Evolutionary conservation across 2,888 invertebrate genomes (phyloP).

Genomic region (Catocala nupta): DNA sequence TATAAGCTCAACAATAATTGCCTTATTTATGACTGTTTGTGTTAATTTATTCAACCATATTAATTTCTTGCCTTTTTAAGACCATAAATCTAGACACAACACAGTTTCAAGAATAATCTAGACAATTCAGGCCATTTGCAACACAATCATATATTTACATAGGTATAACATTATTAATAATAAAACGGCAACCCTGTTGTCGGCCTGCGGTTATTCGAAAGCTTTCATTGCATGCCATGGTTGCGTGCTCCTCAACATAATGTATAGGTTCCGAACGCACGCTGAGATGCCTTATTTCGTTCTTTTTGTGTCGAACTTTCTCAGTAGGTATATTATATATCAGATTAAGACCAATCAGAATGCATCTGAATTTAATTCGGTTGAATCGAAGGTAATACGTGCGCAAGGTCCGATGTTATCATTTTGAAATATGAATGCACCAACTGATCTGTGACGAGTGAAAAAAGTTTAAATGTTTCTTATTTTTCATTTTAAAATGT

Average conservation of each 20-base stretch:
- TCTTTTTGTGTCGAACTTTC: slow-evolving; percentile 57
- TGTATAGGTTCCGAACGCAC: slow-evolving; percentile 70
- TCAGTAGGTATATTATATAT: slow-evolving; percentile 54
- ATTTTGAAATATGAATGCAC: slow-evolving; percentile 28
- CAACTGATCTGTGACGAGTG: slow-evolving; percentile 21
- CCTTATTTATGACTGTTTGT: too few relatives aligned
- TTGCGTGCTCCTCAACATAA: slow-evolving; percentile 74
- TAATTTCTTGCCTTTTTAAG: too few relatives aligned
- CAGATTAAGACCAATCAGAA: slow-evolving; percentile 58
- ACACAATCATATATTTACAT: slow-evolving; percentile 36
- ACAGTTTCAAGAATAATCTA: too few relatives aligned
- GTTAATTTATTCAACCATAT: too few relatives aligned
- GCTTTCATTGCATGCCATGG: slow-evolving; percentile 71
- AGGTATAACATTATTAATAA: slow-evolving; percentile 34
- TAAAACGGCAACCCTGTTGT: slow-evolving; percentile 60
- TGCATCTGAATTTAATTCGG: slow-evolving; percentile 49
- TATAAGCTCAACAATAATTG: too few relatives aligned
- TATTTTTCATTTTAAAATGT: slow-evolving; percentile 22
- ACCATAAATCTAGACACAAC: too few relatives aligned
- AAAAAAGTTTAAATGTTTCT: slow-evolving; percentile 19
- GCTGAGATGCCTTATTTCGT: slow-evolving; percentile 66
- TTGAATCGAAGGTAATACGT: slow-evolving; percentile 28
- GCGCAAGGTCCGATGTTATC: slow-evolving; percentile 35
- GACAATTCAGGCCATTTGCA: background rate
- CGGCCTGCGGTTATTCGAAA: slow-evolving; percentile 59